Conservation (phyloP, 2,888 invertebrate species). For the Saturnia japonica region DNA sequence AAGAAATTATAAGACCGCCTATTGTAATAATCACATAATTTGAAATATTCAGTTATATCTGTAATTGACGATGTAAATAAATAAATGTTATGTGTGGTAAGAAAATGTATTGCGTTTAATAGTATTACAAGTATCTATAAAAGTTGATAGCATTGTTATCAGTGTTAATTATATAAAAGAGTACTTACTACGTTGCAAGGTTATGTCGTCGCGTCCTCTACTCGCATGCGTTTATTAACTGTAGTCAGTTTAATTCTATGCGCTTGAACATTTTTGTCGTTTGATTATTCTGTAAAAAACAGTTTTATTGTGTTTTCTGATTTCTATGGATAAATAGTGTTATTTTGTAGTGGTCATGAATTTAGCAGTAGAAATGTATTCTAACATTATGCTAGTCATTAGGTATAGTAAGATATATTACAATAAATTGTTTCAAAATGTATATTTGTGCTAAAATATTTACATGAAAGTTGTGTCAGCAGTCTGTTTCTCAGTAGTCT, state of each 20-base stretch:
- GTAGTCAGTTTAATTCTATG: slow-evolving; percentile 44
- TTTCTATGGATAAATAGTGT: not conserved
- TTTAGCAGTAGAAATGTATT: not conserved
- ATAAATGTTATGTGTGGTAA: no score
- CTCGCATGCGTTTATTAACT: slow-evolving; percentile 47
- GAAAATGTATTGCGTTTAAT: not conserved
- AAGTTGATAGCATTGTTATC: not conserved
- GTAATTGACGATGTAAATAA: no score
- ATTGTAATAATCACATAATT: no score
- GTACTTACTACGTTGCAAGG: slow-evolving; percentile 49
- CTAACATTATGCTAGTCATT: not conserved
- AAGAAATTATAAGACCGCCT: no score
- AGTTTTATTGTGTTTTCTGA: slow-evolving; percentile 3
- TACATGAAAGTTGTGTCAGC: not conserved
- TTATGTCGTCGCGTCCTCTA: slow-evolving; percentile 36
- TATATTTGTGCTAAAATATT: not conserved
- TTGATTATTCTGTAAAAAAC: not conserved
- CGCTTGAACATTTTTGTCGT: slow-evolving; percentile 39
- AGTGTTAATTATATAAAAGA: slow-evolving; percentile 23
- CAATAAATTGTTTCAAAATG: not conserved
- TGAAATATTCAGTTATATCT: no score
- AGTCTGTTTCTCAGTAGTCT: not conserved
- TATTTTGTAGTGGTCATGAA: not conserved
- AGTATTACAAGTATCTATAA: not conserved
- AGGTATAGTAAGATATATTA: not conserved